Evolutionary conservation across 2,888 invertebrate species (phyloP), one percentile per base, ranked within the genome.

Genomic region (Drosophila rellima): DNA sequence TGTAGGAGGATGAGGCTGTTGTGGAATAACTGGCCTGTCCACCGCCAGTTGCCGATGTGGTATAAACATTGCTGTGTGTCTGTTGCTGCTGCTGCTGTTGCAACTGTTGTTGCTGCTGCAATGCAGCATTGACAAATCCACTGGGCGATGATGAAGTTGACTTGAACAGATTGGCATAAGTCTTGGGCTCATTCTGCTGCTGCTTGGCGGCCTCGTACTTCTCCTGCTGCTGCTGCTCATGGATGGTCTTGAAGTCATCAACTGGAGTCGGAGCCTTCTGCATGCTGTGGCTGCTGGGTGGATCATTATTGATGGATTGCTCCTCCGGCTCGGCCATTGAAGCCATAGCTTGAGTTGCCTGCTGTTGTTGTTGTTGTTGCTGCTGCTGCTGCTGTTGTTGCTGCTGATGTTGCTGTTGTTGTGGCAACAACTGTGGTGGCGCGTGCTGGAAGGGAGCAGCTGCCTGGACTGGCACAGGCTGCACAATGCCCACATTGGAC

Each of bases 111-210:
- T 91, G 90, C 61, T 89, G 91, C 60, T 91, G 92, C 70, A 91
- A 88, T 6, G 80, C 92, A 2, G 92, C 91, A 56, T 91, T 92
- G 8, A 92, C 92, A 68, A 92, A 92, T 37, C 91, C 92, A 86
- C 83, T 91, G 33, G 90, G 91, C 56, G 91, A 91, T 13, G 90
- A 90, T 2, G 89, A 90, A 1, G 90, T 82, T n/a, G 91, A 92
- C 93, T 97, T 97, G 87, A 97, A 94, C 83, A 97, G 94, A 93
- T 96, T 97, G 17, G 97, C 97, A 93, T 97, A 97, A 11, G 97
- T 97, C 93, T 97, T 97, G 17, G 96, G 97, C 92, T 96, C 96
- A 88, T 94, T 94, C 40, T 91, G 91, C 56, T 91, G 91, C 51
- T 91, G 91, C 63, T 91, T 91, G 50, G 90, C 89, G 39, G 92